These are phyloP conservation scores for Hippoglossus hippoglossus DNA, from an alignment of 2,797 vertebrate species.

Conservation along the genomic window DNA sequence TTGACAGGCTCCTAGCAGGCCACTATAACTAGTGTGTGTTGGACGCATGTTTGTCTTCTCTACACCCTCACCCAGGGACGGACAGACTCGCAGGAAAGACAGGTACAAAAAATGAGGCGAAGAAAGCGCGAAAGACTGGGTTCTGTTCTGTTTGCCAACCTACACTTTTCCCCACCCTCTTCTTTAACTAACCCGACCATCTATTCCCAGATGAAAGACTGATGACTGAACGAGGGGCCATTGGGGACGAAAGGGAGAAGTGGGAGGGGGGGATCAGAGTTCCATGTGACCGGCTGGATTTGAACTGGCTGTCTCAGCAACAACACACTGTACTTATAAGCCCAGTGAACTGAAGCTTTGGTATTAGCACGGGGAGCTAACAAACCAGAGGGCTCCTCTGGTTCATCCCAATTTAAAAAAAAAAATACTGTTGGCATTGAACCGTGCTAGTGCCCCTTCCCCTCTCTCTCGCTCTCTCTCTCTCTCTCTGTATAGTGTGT, in stretches of 20 bases:
- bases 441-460: slow-evolving; percentile 68
- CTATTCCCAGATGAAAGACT: slow-evolving; percentile 55
- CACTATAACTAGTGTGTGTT: slow-evolving; percentile 86
- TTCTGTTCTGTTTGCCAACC: slow-evolving; percentile 62
- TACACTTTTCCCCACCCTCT: slow-evolving; percentile 46
- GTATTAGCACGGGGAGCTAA: slow-evolving; percentile 77
- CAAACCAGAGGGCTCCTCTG: slow-evolving; percentile 52
- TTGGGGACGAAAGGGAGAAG: slow-evolving; percentile 21
- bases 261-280: slow-evolving; percentile 26
- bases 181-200: slow-evolving; percentile 58
- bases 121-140: slow-evolving; percentile 57
- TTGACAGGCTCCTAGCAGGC: slow-evolving; percentile 81
- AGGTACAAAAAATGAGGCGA: slow-evolving; percentile 41
- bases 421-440: slow-evolving; percentile 75
- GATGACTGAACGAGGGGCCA: slow-evolving; percentile 40
- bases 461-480: slow-evolving; percentile 48
- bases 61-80: slow-evolving; percentile 79
- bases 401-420: slow-evolving; percentile 58
- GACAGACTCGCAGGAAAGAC: slow-evolving; percentile 52
- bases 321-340: slow-evolving; percentile 57
- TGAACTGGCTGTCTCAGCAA: slow-evolving; percentile 53
- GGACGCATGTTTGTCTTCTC: slow-evolving; percentile 88
- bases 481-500: slow-evolving; percentile 39
- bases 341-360: slow-evolving; percentile 63
- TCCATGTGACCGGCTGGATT: slow-evolving; percentile 52